Base-by-base conservation (phyloP, 1,140 invertebrate genomes). In the Neelides sp. region DNA sequence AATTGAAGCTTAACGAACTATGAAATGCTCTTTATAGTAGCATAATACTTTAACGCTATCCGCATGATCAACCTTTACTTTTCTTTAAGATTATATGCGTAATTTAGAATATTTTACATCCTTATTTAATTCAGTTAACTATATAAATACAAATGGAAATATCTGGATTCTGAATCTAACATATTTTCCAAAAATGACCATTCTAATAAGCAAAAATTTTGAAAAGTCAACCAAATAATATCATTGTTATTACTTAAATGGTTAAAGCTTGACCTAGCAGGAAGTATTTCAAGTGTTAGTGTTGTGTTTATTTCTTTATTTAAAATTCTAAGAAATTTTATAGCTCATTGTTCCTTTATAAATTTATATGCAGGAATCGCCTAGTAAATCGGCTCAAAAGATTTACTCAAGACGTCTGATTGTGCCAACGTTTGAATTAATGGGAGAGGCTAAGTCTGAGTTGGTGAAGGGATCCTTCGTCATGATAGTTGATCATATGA, bases 321-420 rank as follows among this genome's bases (percentile, higher is more conserved):
- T 8, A 34, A 15, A 34, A 34, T 15, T 8, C 8, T 8, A 10
- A 15, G 15, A 10, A 15, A 15, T 34, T 34, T 34, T 34, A 10
- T 8, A 15, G 30, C 30, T 8, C 30, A 34, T 34, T 34, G 15
- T 15, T 34, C 8, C 8, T 34, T 34, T 15, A 34, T 15, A 34
- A 34, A 10, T 34, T 42, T 54, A 27, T 32, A 27, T 45, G 12
- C 34, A 54, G 52, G 52, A 54, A 5, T 54, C 52, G 4, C 30
- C 47, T 13, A 27, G 3, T 48, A 8, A 7, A 1, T 8, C 20
- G 28, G 41, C 15, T 23, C 32, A 22, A 15, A 28, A 37, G 41
- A 39, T 54, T 1, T 27, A 23, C 12, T 13, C 12, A 32, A 7
- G 34, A 13, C 22, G 52, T 28, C 5, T n/a, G 13, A 30, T 13